phyloP scores from a whole-genome alignment of 2,113 vertebrate species.

The Rafetus swinhoei region DNA sequence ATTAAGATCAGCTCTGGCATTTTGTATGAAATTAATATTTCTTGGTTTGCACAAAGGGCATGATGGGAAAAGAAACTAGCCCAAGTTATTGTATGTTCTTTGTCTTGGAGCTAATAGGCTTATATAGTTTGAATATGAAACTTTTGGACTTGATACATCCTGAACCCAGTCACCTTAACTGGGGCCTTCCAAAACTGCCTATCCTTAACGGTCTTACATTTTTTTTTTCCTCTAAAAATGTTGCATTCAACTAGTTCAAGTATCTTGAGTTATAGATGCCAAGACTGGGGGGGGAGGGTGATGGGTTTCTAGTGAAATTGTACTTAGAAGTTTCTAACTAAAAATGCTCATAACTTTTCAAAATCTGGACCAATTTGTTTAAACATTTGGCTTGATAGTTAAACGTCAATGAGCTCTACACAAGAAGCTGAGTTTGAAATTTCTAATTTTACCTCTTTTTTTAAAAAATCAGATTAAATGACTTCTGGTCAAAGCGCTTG shows the following conservation, averaged over 20 bases:
- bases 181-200: neutral
- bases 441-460: neutral
- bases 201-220: neutral
- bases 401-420: neutral
- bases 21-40: neutral
- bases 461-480: neutral
- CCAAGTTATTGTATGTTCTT: neutral
- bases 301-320: neutral
- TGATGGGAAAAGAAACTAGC: neutral
- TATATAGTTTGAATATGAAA: neutral
- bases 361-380: neutral
- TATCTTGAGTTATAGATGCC: neutral
- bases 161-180: neutral
- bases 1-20: neutral
- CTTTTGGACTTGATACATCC: neutral
- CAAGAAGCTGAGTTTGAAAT: neutral
- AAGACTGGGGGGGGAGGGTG: no score
- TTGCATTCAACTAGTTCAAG: rapidly evolving
- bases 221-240: neutral
- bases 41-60: neutral
- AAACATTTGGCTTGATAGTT: rapidly evolving
- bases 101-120: neutral
- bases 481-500: rapidly evolving
- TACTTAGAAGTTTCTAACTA: neutral
- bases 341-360: neutral